These are phyloP conservation scores for Myodes glareolus DNA, from an alignment of 2,113 vertebrate genomes.

Conservation along the genomic window DNA sequence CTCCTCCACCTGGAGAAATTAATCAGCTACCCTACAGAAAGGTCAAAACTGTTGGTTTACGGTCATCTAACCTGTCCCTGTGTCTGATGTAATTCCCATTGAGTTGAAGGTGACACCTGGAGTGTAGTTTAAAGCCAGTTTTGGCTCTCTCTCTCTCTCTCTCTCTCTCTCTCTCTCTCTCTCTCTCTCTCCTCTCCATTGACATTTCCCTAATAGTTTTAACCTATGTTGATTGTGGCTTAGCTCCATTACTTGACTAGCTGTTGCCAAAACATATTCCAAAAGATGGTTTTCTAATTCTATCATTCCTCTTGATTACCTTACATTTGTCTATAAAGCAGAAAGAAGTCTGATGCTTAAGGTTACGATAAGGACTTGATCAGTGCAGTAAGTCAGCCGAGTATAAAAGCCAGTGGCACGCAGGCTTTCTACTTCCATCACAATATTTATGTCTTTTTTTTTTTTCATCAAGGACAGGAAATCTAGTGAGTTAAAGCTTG, in stretches of 20 bases:
- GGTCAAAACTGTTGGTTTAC: neutral
- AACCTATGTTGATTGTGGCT: neutral
- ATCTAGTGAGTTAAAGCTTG: rapidly evolving
- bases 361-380: neutral
- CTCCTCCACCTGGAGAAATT: neutral
- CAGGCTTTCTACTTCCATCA: neutral
- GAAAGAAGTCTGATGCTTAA: neutral
- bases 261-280: neutral
- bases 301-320: neutral
- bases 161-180: rapidly evolving
- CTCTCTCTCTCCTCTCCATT: too few relatives aligned
- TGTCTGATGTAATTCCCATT: neutral
- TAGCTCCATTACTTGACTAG: neutral
- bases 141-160: neutral
- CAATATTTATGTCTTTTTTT: neutral
- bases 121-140: neutral
- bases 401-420: neutral
- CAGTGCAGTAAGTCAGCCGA: too few relatives aligned
- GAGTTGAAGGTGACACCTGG: neutral
- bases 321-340: neutral
- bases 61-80: neutral
- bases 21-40: neutral
- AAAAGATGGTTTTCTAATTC: neutral
- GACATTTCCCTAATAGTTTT: neutral
- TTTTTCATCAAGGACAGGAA: neutral